phyloP scores from a whole-genome alignment of 2,888 invertebrate genomes.

The Blastobasis adustella region DNA sequence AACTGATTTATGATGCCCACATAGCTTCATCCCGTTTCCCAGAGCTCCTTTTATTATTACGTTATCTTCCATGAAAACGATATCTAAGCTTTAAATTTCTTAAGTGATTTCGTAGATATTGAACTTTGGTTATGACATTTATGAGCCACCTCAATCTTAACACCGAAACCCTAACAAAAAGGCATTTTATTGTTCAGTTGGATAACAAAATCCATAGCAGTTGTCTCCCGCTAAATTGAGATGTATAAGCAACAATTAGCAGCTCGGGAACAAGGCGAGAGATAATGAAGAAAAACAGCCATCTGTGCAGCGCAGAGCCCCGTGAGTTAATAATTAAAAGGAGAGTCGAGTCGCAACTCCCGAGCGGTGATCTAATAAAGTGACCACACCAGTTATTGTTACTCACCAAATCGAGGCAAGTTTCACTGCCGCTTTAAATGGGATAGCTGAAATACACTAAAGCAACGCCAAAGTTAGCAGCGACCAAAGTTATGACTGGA shows the following conservation, averaged over 20 bases:
- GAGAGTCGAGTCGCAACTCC: conserved; percentile 31
- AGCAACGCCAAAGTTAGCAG: no score
- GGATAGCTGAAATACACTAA: background rate
- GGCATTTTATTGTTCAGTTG: no score
- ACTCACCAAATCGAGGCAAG: background rate
- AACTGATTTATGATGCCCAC: conserved; percentile 2
- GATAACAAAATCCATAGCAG: no score
- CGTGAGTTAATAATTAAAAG: conserved; percentile 1
- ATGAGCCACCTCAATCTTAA: no score
- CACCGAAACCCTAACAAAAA: no score
- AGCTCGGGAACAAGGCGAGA: background rate
- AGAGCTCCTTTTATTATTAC: no score
- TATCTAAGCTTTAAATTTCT: no score
- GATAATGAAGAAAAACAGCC: background rate
- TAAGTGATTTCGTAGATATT: no score
- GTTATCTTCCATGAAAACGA: no score
- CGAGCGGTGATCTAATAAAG: conserved; percentile 52
- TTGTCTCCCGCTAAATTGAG: background rate
- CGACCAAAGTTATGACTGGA: no score
- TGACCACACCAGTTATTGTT: conserved; percentile 13
- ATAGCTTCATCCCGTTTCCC: background rate
- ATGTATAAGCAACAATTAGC: background rate
- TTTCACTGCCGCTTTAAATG: conserved; percentile 7
- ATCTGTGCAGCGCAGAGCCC: background rate
- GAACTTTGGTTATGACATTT: no score